phyloP scores from a whole-genome alignment of 1,140 invertebrate genomes.

The Drosophila navojoa region DNA sequence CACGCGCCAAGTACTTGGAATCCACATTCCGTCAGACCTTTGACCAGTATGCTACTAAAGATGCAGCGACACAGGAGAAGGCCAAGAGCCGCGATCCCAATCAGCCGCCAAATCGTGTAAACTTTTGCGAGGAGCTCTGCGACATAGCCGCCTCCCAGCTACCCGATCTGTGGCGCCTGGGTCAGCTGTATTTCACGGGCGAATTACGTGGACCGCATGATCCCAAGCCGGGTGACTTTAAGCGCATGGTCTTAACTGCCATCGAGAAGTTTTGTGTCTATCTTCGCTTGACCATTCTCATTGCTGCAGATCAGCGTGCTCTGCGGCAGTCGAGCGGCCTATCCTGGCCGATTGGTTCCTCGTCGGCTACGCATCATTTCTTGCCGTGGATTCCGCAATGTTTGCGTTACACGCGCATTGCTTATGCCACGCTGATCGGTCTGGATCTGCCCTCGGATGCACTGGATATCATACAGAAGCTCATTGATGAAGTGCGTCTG shows the following conservation, averaged over 20 bases:
- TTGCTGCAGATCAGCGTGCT: constrained; percentile 84
- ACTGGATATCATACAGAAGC: constrained; percentile 91
- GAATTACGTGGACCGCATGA: constrained; percentile 90
- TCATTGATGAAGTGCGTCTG: constrained; percentile 94
- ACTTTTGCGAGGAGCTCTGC: constrained; percentile 82
- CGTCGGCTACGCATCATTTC: constrained; percentile 85
- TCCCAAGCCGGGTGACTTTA: constrained; percentile 85
- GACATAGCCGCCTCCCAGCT: constrained; percentile 82
- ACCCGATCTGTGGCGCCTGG: constrained; percentile 94
- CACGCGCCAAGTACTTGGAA: constrained; percentile 90
- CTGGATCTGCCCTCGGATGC: constrained; percentile 92
- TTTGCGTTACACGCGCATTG: constrained; percentile 88
- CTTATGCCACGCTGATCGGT: constrained; percentile 88
- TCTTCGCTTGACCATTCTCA: constrained; percentile 87
- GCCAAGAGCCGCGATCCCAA: constrained; percentile 69
- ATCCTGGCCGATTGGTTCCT: constrained; percentile 83
- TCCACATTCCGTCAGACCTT: constrained; percentile 83
- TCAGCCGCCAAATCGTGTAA: constrained; percentile 70
- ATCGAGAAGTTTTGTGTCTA: constrained; percentile 88
- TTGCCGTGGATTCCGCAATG: constrained; percentile 92
- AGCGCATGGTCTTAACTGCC: constrained; percentile 87
- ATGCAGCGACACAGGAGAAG: constrained; percentile 65
- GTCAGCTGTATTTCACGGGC: constrained; percentile 94
- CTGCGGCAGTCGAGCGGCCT: constrained; percentile 78
- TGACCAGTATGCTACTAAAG: constrained; percentile 76